phyloP scores from a whole-genome alignment of 1,140 invertebrate genomes.

The Ostrea denselamellosa region DNA sequence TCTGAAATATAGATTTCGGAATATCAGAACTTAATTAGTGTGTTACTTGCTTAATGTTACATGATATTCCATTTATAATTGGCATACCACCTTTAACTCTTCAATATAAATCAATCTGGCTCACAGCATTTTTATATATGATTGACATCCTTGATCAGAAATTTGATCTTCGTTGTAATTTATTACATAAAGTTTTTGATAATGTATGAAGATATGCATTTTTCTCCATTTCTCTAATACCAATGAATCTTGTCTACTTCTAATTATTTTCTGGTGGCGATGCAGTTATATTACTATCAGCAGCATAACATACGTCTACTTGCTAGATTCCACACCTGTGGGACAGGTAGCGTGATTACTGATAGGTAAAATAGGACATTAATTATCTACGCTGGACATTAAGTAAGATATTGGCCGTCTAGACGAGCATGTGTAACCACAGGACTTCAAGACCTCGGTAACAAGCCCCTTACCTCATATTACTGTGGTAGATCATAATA shows the following conservation, averaged over 20 bases:
- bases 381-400: conserved; percentile 38
- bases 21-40: conserved; percentile 14
- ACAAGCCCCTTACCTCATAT: neutral
- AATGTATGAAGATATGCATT: neutral
- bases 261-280: neutral
- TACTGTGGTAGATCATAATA: neutral
- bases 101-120: neutral
- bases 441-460: neutral
- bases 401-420: conserved; percentile 20
- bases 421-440: neutral
- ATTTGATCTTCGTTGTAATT: conserved; percentile 2
- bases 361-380: conserved; percentile 36
- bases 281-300: neutral
- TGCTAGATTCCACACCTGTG: conserved; percentile 4
- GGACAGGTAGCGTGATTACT: conserved; percentile 23
- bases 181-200: neutral
- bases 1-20: neutral
- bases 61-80: neutral
- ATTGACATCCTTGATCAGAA: neutral
- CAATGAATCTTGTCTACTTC: neutral
- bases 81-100: neutral
- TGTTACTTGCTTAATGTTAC: neutral
- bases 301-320: neutral
- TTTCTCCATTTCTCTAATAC: neutral
- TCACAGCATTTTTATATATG: neutral